phyloP scores from a whole-genome alignment of 2,888 invertebrate species.

The Agrotis segetum region DNA sequence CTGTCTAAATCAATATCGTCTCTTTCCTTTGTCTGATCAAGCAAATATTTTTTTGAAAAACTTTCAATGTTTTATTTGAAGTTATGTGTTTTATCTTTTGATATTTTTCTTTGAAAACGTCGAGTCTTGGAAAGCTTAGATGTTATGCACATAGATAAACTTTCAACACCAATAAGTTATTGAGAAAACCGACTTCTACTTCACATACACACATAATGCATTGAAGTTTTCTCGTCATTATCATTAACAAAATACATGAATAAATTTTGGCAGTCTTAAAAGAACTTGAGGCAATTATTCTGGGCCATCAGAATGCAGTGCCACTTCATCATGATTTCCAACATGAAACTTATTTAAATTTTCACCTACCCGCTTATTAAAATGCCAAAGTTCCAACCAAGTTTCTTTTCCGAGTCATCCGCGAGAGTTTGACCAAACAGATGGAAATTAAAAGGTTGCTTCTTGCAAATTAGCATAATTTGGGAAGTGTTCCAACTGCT shows the following conservation, averaged over 20 bases:
- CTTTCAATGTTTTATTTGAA: conserved; percentile 23
- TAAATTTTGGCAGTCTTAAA: background rate
- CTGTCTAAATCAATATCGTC: conserved; percentile 56
- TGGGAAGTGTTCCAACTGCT: background rate
- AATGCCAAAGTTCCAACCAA: conserved; percentile 42
- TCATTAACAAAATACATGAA: background rate
- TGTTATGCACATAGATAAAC: background rate
- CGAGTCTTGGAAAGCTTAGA: background rate
- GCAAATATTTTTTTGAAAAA: conserved; percentile 40
- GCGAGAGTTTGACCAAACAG: conserved; percentile 33
- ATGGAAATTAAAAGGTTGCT: conserved; percentile 47
- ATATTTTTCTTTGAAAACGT: conserved; percentile 5
- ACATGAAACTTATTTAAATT: conserved; percentile 35
- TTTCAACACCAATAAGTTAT: background rate
- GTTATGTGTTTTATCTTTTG: conserved; percentile 10
- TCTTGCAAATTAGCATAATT: conserved; percentile 28
- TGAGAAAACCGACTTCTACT: background rate
- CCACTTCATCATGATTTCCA: conserved; percentile 43
- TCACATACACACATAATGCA: background rate
- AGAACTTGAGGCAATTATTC: conserved; percentile 23
- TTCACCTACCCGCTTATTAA: conserved; percentile 39
- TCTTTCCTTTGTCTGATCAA: conserved; percentile 44
- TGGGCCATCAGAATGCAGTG: conserved; percentile 25
- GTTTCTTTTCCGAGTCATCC: conserved; percentile 28
- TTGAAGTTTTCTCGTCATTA: background rate